These are phyloP conservation scores for Gymnocheta viridis DNA, from an alignment of 2,888 invertebrate genomes.

Conservation along the genomic window DNA sequence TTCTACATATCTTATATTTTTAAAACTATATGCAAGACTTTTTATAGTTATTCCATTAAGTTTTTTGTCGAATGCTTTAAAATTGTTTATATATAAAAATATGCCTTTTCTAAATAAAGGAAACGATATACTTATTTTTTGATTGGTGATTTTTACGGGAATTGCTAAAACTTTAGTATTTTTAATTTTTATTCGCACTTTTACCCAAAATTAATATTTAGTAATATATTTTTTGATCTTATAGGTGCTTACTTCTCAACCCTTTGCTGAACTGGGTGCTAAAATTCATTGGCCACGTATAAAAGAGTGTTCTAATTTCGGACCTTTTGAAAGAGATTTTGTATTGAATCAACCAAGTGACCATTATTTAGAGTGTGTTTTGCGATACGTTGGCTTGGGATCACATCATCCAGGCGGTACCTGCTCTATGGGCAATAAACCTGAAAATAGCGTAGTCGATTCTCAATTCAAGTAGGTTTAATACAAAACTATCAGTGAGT, in stretches of 20 bases:
- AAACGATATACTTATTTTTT: too few species aligned
- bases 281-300: constrained; percentile 86
- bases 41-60: too few species aligned
- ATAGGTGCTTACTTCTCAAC: constrained; percentile 82
- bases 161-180: too few species aligned
- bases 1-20: too few species aligned
- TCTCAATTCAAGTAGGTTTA: constrained; percentile 84
- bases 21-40: too few species aligned
- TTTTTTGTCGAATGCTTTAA: too few species aligned
- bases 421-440: constrained; percentile 86
- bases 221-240: too few species aligned
- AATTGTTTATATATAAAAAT: neutral
- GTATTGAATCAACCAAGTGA: constrained; percentile 80
- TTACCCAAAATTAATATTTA: too few species aligned
- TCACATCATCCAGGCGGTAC: constrained; percentile 92
- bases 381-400: constrained; percentile 85
- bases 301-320: constrained; percentile 83
- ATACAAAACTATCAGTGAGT: neutral
- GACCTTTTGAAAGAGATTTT: constrained; percentile 83
- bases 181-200: too few species aligned
- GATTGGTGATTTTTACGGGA: too few species aligned
- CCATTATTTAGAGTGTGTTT: constrained; percentile 85
- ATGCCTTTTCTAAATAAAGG: too few species aligned
- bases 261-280: constrained; percentile 85
- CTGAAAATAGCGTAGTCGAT: constrained; percentile 86